A percentile compares a stretch with the other conserved stretches of the same genome.
Conservation (phyloP, 2,888 invertebrate genomes). For the Zygothrica quintamaculata region DNA sequence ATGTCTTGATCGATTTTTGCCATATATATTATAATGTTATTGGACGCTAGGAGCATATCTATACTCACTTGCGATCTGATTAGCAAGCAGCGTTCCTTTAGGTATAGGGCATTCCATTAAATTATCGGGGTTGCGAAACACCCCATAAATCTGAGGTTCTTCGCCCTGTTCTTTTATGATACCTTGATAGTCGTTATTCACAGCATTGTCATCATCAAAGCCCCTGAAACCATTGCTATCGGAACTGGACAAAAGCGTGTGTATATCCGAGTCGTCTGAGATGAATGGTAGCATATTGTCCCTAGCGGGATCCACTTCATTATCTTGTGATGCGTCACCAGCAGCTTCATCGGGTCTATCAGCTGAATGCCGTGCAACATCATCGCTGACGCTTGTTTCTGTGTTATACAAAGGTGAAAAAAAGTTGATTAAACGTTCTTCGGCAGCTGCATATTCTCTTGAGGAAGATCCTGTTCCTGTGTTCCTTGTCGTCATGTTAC, state of each 20-base stretch:
- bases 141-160: slow-evolving; percentile 35
- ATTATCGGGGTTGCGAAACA: slow-evolving; percentile 24
- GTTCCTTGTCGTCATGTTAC: slow-evolving; percentile 33
- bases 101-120: slow-evolving; percentile 9
- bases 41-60: not conserved
- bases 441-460: slow-evolving; percentile 62
- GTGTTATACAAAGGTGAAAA: slow-evolving; percentile 48
- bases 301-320: slow-evolving; percentile 54
- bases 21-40: no score
- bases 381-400: not conserved
- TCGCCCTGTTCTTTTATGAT: not conserved
- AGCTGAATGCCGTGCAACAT: not conserved
- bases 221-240: slow-evolving; percentile 50
- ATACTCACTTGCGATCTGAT: slow-evolving; percentile 40
- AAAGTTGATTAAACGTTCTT: slow-evolving; percentile 58
- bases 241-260: slow-evolving; percentile 50
- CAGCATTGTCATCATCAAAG: slow-evolving; percentile 21
- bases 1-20: no score
- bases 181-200: no score
- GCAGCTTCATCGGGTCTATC: not conserved
- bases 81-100: slow-evolving; percentile 19
- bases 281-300: slow-evolving; percentile 58
- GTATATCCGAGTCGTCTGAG: slow-evolving; percentile 62
- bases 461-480: slow-evolving; percentile 10
- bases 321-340: not conserved